Percentiles rank a stretch among this genome's conserved stretches.
These are phyloP conservation scores for Piaya cayana DNA, from an alignment of 2,113 vertebrate species.

Conservation along the genomic window DNA sequence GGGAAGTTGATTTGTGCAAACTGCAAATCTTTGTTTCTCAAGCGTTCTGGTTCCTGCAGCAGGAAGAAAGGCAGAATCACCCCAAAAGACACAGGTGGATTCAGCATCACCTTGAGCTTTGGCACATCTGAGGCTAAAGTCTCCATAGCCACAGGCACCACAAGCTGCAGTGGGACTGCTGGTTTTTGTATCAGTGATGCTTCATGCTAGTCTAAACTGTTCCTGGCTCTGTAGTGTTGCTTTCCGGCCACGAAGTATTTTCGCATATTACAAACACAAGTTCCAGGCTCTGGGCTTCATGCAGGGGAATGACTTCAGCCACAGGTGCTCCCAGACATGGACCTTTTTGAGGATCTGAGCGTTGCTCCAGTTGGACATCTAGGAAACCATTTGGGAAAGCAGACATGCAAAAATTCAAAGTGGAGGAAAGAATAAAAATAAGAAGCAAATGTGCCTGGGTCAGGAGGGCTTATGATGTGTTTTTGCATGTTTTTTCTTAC, in stretches of 20 bases:
- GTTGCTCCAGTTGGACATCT: background rate
- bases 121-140: background rate
- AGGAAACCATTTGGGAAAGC: background rate
- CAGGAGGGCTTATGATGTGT: background rate
- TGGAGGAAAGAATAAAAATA: background rate
- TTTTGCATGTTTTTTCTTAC: background rate
- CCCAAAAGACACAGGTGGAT: background rate
- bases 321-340: background rate
- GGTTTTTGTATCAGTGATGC: background rate
- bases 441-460: background rate
- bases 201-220: background rate
- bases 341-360: background rate
- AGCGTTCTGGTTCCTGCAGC: background rate
- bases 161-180: background rate
- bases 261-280: background rate
- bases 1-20: background rate
- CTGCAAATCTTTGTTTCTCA: background rate
- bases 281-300: background rate
- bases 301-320: background rate
- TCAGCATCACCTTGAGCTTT: background rate
- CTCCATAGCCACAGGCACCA: background rate
- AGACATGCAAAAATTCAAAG: background rate
- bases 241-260: background rate
- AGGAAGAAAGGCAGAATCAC: background rate
- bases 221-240: background rate